A percentile compares a stretch with the other conserved stretches of the same genome.
Conservation (phyloP, 2,113 vertebrate genomes). For the Limnothrissa miodon region DNA sequence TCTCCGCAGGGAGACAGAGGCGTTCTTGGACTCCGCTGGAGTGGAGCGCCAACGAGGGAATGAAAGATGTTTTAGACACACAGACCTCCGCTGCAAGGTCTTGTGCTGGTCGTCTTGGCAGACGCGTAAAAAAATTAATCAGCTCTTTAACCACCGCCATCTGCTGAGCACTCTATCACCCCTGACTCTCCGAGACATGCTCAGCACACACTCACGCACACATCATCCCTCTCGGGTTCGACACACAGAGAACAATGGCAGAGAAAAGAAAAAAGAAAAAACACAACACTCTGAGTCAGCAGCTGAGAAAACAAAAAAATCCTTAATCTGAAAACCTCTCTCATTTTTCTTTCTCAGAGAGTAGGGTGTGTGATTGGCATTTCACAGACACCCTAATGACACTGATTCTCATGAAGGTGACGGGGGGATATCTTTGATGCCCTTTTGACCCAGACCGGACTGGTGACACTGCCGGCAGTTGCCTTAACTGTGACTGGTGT, state of each 20-base stretch:
- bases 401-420: background rate
- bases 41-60: background rate
- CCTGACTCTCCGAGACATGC: too few relatives aligned
- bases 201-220: background rate
- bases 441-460: background rate
- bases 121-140: slow-evolving; percentile 11
- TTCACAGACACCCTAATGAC: background rate
- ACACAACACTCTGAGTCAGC: slow-evolving; percentile 2
- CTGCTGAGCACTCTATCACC: background rate
- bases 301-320: slow-evolving; percentile 30
- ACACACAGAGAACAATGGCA: slow-evolving; percentile 11
- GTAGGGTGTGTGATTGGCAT: background rate
- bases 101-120: background rate
- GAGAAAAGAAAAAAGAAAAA: background rate
- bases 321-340: background rate
- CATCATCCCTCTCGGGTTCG: background rate
- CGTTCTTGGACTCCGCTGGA: too few relatives aligned
- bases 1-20: background rate
- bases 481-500: background rate
- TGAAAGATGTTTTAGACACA: background rate
- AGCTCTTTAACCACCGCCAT: slow-evolving; percentile 11
- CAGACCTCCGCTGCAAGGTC: background rate
- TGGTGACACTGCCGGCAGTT: background rate
- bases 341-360: background rate
- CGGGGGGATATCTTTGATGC: background rate